phyloP scores from a whole-genome alignment of 2,888 invertebrate species.

The Sceliomorpha sp. region DNA sequence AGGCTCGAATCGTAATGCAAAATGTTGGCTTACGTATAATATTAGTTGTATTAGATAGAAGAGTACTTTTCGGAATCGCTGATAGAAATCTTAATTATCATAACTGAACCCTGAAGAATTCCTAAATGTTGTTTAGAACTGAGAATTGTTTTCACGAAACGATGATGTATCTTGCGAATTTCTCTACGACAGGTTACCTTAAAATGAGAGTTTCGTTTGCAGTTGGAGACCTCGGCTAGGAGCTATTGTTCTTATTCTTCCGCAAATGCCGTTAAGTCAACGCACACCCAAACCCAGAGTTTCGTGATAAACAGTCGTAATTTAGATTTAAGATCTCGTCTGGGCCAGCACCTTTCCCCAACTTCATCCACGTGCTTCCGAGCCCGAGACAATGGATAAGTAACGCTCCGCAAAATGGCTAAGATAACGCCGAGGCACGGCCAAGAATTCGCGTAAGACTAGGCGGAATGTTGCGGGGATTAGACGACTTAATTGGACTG shows the following conservation, averaged over 20 bases:
- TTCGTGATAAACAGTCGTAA: slow-evolving; percentile 75
- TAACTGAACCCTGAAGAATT: too few relatives aligned
- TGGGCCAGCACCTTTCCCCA: slow-evolving; percentile 55
- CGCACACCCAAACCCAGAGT: slow-evolving; percentile 35
- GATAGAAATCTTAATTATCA: too few relatives aligned
- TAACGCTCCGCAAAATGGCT: slow-evolving; percentile 66
- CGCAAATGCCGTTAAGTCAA: slow-evolving; percentile 35
- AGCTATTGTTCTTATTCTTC: slow-evolving; percentile 51
- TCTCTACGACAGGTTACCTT: slow-evolving; percentile 19
- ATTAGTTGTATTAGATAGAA: neutral
- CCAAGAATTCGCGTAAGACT: slow-evolving; percentile 56
- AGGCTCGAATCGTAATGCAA: neutral
- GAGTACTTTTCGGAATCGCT: too few relatives aligned
- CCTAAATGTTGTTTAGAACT: too few relatives aligned
- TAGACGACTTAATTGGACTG: slow-evolving; percentile 58
- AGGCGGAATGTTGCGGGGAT: slow-evolving; percentile 57
- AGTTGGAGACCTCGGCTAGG: slow-evolving; percentile 38
- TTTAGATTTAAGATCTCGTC: slow-evolving; percentile 78
- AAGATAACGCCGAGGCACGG: slow-evolving; percentile 67
- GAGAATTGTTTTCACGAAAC: too few relatives aligned
- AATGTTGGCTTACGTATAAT: neutral
- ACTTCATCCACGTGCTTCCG: slow-evolving; percentile 17
- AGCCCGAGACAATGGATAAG: slow-evolving; percentile 73
- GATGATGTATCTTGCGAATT: too few relatives aligned
- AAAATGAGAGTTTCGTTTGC: slow-evolving; percentile 23